A percentile compares a stretch with the other conserved stretches of the same genome.
These are phyloP conservation scores for Maniola hyperantus DNA, from an alignment of 2,888 invertebrate species.

Conservation along the genomic window DNA sequence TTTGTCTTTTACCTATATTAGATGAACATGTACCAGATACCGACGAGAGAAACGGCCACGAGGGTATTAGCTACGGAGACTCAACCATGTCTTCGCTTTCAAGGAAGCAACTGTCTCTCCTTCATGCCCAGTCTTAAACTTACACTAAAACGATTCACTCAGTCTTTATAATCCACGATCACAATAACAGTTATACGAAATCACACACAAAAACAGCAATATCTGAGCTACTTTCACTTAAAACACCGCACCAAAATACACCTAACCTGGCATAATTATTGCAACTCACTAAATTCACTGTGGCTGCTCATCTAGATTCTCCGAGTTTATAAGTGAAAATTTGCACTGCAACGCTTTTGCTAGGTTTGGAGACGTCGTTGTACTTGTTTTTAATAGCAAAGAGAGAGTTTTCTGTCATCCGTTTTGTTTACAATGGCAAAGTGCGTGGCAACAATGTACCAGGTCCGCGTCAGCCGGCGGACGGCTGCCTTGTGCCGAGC, in stretches of 20 bases:
- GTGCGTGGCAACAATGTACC: constrained; percentile 34
- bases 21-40: constrained; percentile 40
- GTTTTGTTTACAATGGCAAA: constrained; percentile 66
- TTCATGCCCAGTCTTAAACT: constrained; percentile 11
- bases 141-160: constrained; percentile 20
- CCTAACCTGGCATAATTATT: constrained; percentile 55
- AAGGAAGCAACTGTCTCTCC: constrained; percentile 3
- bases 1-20: constrained; percentile 40
- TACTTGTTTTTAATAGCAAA: constrained; percentile 60
- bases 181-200: constrained; percentile 45
- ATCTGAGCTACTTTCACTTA: constrained; percentile 70
- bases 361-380: constrained; percentile 33
- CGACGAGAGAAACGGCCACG: constrained; percentile 20
- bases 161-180: constrained; percentile 29
- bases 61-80: constrained; percentile 3
- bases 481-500: constrained; percentile 45
- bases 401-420: constrained; percentile 57
- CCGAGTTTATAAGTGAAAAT: constrained; percentile 12
- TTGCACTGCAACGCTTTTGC: constrained; percentile 12
- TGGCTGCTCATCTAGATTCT: constrained; percentile 64
- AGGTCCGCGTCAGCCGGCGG: constrained; percentile 44
- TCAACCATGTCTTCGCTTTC: constrained; percentile 11
- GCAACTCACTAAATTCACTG: constrained; percentile 63
- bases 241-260: constrained; percentile 57
- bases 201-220: constrained; percentile 55